Conservation (phyloP, 2,888 invertebrate species). For the Heliconius charithonia region DNA sequence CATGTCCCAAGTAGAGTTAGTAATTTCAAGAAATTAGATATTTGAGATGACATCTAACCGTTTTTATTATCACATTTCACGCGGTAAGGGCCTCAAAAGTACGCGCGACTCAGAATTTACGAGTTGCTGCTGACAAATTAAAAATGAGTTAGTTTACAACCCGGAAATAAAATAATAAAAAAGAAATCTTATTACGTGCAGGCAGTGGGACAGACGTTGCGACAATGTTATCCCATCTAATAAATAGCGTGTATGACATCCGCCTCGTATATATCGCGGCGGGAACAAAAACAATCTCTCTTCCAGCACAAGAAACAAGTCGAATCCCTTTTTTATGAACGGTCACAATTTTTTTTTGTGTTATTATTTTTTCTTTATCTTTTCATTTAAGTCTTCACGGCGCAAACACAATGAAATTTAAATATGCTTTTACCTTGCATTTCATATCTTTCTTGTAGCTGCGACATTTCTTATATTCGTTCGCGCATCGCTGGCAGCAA, state of each 20-base stretch:
- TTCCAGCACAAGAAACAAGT: constrained; percentile 69
- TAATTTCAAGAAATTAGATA: background rate
- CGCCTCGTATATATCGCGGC: constrained; percentile 61
- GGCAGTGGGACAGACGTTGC: constrained; percentile 61
- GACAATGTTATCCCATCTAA: constrained; percentile 80
- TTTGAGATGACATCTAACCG: constrained; percentile 57
- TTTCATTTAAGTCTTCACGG: constrained; percentile 58
- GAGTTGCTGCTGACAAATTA: constrained; percentile 76
- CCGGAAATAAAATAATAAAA: constrained; percentile 75
- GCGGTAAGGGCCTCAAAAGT: constrained; percentile 58
- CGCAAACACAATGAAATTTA: constrained; percentile 43
- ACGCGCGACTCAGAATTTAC: constrained; percentile 74
- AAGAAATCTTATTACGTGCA: constrained; percentile 74
- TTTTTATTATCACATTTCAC: constrained; percentile 71
- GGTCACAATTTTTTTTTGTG: constrained; percentile 68
- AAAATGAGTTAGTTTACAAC: constrained; percentile 80
- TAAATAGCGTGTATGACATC: constrained; percentile 78
- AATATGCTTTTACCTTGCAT: constrained; percentile 42
- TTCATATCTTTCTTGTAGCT: constrained; percentile 33
- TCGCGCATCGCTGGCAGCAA: background rate
- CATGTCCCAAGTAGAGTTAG: background rate
- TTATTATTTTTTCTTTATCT: constrained; percentile 63
- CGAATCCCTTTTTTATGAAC: constrained; percentile 73
- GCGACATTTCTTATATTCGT: constrained; percentile 24
- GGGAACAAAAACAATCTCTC: constrained; percentile 75